Evolutionary conservation across 2,113 vertebrate genomes (phyloP).

Genomic region (Casuarius casuarius): DNA sequence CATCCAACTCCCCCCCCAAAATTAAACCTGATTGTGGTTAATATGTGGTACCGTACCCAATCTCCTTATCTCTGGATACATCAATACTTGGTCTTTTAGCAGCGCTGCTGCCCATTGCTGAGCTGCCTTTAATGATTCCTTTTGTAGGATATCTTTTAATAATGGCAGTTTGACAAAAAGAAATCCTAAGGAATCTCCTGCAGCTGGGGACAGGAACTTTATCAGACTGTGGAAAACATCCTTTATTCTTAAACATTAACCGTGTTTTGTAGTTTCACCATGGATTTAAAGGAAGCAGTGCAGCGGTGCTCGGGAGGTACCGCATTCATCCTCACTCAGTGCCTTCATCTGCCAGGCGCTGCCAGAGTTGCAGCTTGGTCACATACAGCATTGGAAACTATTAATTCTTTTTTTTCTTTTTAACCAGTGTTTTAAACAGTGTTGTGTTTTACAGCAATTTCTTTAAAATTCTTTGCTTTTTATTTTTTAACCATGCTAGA

Average conservation of each 20-base stretch:
- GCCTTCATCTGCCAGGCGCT: not conserved
- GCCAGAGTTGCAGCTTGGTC: not conserved
- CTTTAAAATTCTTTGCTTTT: not conserved
- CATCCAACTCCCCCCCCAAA: too few species aligned
- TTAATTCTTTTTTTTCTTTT: not conserved
- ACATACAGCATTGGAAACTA: not conserved
- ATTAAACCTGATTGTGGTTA: not conserved
- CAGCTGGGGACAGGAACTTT: too few species aligned
- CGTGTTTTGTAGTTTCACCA: too few species aligned
- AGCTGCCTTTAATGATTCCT: not conserved
- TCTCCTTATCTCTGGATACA: not conserved
- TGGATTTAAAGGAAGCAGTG: not conserved
- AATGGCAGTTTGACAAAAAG: not conserved
- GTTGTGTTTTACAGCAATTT: not conserved
- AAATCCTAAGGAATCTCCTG: not conserved
- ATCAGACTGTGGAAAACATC: too few species aligned
- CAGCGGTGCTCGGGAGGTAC: not conserved
- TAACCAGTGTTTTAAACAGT: too few species aligned
- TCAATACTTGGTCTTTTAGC: rapidly evolving
- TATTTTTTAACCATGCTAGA: not conserved
- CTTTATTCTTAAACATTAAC: too few species aligned
- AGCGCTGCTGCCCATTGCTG: not conserved
- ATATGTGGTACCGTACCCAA: rapidly evolving
- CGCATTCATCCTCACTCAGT: not conserved
- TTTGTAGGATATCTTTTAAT: not conserved